Conservation (phyloP, 2,888 invertebrate genomes). For the Sepiola atlantica region DNA sequence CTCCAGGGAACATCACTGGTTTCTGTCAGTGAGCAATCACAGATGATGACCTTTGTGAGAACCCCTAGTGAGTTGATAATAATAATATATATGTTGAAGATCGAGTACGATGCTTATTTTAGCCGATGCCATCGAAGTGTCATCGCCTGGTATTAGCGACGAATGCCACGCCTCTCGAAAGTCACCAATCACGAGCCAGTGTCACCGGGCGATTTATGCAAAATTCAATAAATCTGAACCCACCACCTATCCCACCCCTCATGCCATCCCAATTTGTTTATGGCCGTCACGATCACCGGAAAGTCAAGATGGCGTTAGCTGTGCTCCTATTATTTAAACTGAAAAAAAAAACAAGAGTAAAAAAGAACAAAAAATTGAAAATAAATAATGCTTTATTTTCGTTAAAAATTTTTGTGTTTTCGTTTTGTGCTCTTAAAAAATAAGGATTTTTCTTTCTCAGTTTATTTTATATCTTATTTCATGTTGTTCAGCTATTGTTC, state of each 20-base stretch:
- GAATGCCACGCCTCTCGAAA: background rate
- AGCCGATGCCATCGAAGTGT: background rate
- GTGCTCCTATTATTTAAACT: background rate
- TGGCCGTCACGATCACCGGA: slow-evolving; percentile 13
- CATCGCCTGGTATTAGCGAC: background rate
- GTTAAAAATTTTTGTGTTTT: background rate
- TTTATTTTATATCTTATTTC: background rate
- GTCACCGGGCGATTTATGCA: slow-evolving; percentile 18
- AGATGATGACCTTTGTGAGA: no score
- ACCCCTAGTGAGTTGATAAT: no score
- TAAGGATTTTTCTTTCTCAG: background rate
- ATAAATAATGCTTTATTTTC: background rate
- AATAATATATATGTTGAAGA: background rate
- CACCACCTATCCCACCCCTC: background rate
- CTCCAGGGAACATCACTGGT: no score
- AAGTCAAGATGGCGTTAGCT: slow-evolving; percentile 11
- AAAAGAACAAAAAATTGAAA: background rate
- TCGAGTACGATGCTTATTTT: background rate
- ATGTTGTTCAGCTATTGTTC: background rate
- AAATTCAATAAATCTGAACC: background rate
- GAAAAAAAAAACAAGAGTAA: background rate
- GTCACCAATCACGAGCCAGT: background rate
- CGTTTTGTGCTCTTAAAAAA: background rate
- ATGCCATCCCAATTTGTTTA: slow-evolving; percentile 20
- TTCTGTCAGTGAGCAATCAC: no score